Base-by-base conservation (phyloP, 2,888 invertebrate species). In the Pandemis heparana region DNA sequence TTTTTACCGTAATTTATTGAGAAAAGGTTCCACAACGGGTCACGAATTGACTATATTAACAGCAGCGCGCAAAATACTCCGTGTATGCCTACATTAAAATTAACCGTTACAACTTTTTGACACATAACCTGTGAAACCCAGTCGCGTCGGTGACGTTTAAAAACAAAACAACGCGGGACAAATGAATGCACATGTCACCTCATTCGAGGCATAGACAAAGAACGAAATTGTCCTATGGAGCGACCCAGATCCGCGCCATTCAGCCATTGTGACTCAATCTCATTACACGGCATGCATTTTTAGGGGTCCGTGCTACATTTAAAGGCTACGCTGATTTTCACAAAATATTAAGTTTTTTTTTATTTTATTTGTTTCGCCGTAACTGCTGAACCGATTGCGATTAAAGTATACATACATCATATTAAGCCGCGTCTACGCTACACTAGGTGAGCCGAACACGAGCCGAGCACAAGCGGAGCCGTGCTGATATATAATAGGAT, bases 221-320 rank as follows among this genome's bases (percentile, higher is more conserved):
- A 63, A 73, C 63, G 48, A 69, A 68, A 69, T 73, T 51, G 68
- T 73, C 73, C 56, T 69, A 73, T 60, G 64, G 51, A 65, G 68
- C 16, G 68, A 73, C 68, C 73, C 62, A 73, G 68, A 69, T 73
- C 39, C 41, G 18, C 16, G 67, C 32, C 63, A 64, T 68, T 68
- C 68, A 63, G 68, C 68, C 68, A 69, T 72, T 68, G 63, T 69
- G 41, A 63, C 64, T 64, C 73, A 73, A 73, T 73, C 73, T 73
- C 59, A 73, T 73, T 73, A 73, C 68, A 69, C 41, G 64, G 59
- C 63, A 51, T 73, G 68, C 73, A 73, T 73, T 73, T 73, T 73
- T 69, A 73, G 73, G 68, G 59, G 59, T 73, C 73, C 73, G 39
- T 46, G 39, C 46, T 16, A 64, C 73, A 56, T 59, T 46, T 6